Conservation (phyloP, 2,888 invertebrate species). For the Eutolmus rufibarbis region DNA sequence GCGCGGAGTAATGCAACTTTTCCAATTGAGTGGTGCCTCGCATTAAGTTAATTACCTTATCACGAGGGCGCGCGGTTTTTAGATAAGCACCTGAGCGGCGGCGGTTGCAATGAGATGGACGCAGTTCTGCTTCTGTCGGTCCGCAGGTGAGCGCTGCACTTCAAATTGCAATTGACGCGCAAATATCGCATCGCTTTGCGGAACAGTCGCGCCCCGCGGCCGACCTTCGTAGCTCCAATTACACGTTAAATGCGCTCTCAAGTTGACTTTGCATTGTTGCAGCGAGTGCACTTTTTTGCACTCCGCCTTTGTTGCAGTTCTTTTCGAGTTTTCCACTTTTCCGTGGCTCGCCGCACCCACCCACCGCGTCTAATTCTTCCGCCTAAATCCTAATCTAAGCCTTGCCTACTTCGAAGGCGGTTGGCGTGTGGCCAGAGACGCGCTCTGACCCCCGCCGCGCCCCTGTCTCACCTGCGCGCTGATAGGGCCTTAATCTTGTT, state of each 20-base stretch:
- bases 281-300: not conserved
- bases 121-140: not conserved
- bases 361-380: not conserved
- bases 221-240: conserved; percentile 11
- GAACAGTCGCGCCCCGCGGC: conserved; percentile 1
- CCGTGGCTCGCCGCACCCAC: not conserved
- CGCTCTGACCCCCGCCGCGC: not conserved
- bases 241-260: not conserved
- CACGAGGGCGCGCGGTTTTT: not conserved
- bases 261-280: conserved; percentile 30
- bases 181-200: conserved; percentile 5
- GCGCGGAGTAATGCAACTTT: too few relatives aligned
- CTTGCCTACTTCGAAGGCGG: not conserved
- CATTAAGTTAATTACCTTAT: conserved; percentile 12
- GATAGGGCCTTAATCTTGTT: not conserved
- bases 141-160: not conserved
- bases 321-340: not conserved
- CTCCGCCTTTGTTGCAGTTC: not conserved
- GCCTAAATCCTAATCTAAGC: not conserved
- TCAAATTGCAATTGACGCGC: not conserved
- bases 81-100: not conserved
- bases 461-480: not conserved
- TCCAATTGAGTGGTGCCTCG: not conserved
- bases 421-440: not conserved
- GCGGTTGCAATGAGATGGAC: not conserved